Conservation (phyloP, 2,888 invertebrate genomes). For the Macrophya annulata region DNA sequence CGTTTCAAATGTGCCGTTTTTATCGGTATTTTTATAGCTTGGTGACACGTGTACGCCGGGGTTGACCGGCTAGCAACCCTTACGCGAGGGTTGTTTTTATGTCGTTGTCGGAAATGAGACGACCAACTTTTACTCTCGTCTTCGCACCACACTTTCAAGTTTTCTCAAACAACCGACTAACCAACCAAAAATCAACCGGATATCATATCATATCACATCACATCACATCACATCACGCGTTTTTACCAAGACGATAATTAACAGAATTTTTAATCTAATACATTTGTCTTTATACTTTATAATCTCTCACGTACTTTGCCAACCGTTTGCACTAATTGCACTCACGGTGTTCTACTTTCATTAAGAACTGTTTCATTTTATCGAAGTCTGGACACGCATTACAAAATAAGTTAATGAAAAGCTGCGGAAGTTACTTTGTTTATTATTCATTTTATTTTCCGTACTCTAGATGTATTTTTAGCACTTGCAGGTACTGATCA, state of each 20-base stretch:
- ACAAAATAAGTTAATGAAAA: constrained; percentile 2
- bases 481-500: background rate
- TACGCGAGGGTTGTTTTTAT: constrained; percentile 51
- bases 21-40: constrained; percentile 52
- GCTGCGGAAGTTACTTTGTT: background rate
- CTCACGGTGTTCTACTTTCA: background rate
- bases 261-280: background rate
- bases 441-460: background rate
- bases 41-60: constrained; percentile 53
- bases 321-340: background rate
- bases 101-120: constrained; percentile 50
- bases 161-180: background rate
- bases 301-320: background rate
- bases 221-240: background rate
- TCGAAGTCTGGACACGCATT: background rate
- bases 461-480: background rate
- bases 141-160: constrained; percentile 36
- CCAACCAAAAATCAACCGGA: background rate
- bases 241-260: background rate
- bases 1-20: constrained; percentile 50
- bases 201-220: background rate
- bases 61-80: constrained; percentile 52
- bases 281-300: background rate
- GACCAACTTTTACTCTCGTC: constrained; percentile 53
- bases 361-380: background rate